These are phyloP conservation scores for Drosophila mayaguana DNA, from an alignment of 2,888 invertebrate species.

Conservation along the genomic window DNA sequence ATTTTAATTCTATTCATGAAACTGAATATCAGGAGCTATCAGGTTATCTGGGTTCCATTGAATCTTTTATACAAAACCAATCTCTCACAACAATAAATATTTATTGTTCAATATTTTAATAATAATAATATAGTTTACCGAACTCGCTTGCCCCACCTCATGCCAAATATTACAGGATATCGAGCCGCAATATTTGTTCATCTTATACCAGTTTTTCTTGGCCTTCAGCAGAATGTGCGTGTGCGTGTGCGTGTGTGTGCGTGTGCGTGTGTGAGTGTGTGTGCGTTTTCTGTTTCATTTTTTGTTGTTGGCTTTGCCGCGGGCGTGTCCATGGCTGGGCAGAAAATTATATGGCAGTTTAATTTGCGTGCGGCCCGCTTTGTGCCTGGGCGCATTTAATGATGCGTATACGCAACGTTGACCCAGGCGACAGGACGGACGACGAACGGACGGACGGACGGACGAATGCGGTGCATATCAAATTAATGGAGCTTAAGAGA, in stretches of 20 bases:
- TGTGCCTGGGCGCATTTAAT: constrained; percentile 58
- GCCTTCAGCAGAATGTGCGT: constrained; percentile 7
- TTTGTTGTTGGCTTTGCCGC: constrained; percentile 11
- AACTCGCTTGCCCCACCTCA: not conserved
- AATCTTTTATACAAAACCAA: no score
- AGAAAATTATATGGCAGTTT: constrained; percentile 63
- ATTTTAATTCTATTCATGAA: not conserved
- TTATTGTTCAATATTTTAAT: not conserved
- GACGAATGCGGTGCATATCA: constrained; percentile 37
- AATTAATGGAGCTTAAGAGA: constrained; percentile 61
- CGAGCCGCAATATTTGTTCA: not conserved
- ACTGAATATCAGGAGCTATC: not conserved
- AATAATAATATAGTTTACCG: not conserved
- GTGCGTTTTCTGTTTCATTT: not conserved
- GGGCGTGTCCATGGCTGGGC: constrained; percentile 39
- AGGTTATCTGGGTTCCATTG: no score
- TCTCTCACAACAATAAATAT: not conserved
- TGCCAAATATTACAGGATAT: not conserved
- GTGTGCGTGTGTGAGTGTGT: not conserved
- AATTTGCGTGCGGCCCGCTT: constrained; percentile 64
- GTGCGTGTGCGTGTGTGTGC: no score
- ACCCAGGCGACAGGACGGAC: constrained; percentile 34
- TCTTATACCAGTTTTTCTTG: not conserved
- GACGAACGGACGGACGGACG: not conserved
- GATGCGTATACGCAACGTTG: constrained; percentile 70